Conservation (phyloP, 2,888 invertebrate species). For the Amphipyra berbera region DNA sequence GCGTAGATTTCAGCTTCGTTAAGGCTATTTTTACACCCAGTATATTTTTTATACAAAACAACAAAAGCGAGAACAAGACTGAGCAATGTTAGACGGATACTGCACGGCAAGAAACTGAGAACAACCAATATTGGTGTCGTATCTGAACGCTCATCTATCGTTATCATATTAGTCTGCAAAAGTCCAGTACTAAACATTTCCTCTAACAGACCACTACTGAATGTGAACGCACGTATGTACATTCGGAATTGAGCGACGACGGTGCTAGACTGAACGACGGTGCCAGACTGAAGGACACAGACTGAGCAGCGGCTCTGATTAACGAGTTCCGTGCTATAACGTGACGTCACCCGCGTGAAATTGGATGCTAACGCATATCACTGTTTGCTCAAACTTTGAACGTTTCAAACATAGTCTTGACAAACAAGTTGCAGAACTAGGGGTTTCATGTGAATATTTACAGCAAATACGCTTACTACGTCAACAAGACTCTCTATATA, state of each 20-base stretch:
- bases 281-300: conserved; percentile 14
- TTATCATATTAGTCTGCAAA: too few species aligned
- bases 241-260: neutral
- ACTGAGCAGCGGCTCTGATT: conserved; percentile 39
- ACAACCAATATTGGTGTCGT: too few species aligned
- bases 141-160: too few species aligned
- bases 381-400: conserved; percentile 57
- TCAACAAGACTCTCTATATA: conserved; percentile 18
- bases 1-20: too few species aligned
- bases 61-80: too few species aligned
- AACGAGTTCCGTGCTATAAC: conserved; percentile 37
- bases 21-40: too few species aligned
- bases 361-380: conserved; percentile 58
- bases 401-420: conserved; percentile 45
- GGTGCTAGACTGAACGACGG: neutral
- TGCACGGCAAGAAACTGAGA: too few species aligned
- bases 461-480: conserved; percentile 29
- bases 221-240: neutral
- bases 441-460: conserved; percentile 46
- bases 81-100: too few species aligned
- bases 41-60: too few species aligned
- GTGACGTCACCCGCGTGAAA: conserved; percentile 56
- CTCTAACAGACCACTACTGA: too few species aligned
- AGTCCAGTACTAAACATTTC: too few species aligned
- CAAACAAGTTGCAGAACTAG: conserved; percentile 51